A percentile compares a stretch with the other conserved stretches of the same genome.
Evolutionary conservation across 1,140 invertebrate species (phyloP).

Genomic region (Wiebesia pumilae): DNA sequence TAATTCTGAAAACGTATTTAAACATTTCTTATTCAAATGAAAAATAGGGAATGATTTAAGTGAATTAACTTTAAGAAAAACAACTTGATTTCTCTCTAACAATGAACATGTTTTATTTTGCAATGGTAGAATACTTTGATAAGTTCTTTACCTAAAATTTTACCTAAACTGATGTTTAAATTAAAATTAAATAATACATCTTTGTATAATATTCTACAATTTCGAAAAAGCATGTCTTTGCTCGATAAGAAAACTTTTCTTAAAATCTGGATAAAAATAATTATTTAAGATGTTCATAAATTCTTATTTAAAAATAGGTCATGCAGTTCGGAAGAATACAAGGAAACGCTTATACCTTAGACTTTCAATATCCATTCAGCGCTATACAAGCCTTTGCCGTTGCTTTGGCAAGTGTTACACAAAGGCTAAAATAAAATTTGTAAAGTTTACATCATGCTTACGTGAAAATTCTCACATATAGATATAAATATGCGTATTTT

Average conservation of each 20-base stretch:
- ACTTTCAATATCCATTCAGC: constrained; percentile 99
- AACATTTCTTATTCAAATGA: no score
- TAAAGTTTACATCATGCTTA: constrained; percentile 35
- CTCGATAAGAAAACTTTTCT: background rate
- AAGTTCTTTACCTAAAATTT: no score
- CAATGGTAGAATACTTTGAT: no score
- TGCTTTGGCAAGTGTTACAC: constrained; percentile 98
- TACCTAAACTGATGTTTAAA: background rate
- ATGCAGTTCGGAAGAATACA: constrained; percentile 99
- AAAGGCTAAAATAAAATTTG: constrained; percentile 91
- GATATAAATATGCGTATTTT: constrained; percentile 47
- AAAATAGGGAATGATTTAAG: no score
- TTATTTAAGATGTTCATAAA: background rate
- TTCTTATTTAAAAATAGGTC: constrained; percentile 79
- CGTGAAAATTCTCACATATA: constrained; percentile 25
- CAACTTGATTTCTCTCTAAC: no score
- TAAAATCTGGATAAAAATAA: background rate
- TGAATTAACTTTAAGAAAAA: no score
- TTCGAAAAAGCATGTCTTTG: background rate
- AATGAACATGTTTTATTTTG: no score
- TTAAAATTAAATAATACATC: constrained; percentile 48
- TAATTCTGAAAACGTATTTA: no score
- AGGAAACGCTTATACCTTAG: constrained; percentile 97
- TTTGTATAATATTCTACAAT: constrained; percentile 33
- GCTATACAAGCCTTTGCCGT: constrained; percentile 98